Evolutionary conservation across 2,888 invertebrate species (phyloP).

Genomic region (Baccha elongata): DNA sequence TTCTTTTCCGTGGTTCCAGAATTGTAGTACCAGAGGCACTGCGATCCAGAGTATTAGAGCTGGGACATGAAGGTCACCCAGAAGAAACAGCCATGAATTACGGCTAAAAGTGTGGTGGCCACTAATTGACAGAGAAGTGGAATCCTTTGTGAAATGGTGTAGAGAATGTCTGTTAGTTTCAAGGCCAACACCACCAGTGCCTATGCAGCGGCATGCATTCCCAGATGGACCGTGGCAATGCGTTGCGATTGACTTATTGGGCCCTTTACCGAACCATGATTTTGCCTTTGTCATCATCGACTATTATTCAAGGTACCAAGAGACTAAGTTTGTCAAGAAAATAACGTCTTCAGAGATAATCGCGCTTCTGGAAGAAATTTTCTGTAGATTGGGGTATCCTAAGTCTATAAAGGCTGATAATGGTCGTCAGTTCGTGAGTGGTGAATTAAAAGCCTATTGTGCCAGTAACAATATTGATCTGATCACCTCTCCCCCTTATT

Average conservation of each 20-base stretch:
- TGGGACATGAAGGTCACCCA: constrained; percentile 16
- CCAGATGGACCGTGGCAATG: too few relatives aligned
- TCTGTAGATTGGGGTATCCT: constrained; percentile 42
- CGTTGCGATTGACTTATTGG: constrained; percentile 47
- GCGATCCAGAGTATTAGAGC: background rate
- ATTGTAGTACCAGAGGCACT: background rate
- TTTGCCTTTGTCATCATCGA: too few relatives aligned
- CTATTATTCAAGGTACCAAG: too few relatives aligned
- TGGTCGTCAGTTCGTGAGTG: too few relatives aligned
- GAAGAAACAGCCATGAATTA: constrained; percentile 57
- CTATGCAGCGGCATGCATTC: constrained; percentile 41
- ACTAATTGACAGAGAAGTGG: too few relatives aligned
- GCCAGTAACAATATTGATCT: background rate
- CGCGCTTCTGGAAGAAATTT: too few relatives aligned
- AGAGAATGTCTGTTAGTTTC: too few relatives aligned
- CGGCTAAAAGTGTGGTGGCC: constrained; percentile 36
- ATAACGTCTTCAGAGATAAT: too few relatives aligned
- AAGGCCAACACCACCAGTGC: constrained; percentile 18
- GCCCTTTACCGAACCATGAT: too few relatives aligned
- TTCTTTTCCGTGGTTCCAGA: background rate
- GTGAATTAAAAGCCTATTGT: too few relatives aligned
- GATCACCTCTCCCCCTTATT: constrained; percentile 15
- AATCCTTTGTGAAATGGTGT: constrained; percentile 56
- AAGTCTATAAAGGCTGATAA: constrained; percentile 53
- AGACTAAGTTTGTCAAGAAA: too few relatives aligned